Evolutionary conservation across 2,888 invertebrate genomes (phyloP), one percentile per base, ranked within the genome.

Genomic region (Sinohyriopsis cumingii): DNA sequence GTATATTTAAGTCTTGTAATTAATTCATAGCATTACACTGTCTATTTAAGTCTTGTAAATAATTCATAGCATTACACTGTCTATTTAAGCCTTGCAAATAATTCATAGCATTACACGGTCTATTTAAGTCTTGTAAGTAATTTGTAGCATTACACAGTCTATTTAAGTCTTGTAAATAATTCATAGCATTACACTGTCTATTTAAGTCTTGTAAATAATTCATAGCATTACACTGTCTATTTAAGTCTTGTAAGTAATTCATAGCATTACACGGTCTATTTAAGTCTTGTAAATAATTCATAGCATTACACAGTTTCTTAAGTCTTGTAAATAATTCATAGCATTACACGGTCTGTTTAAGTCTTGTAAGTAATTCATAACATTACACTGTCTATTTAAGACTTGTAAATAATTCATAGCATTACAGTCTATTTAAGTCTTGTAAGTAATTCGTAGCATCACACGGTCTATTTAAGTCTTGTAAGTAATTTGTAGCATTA

Each of bases 331-430:
- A 3, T 45, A 15, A 45, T 45, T 45, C 45, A 45, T 12, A 3
- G 3, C 45, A 45, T 45, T 15, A 45, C 15, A 15, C 15, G 2
- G 1, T 45, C n/a, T 63, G 53, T 81, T 82, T n/a, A 78, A 90
- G 90, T n/a, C 53, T 54, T 63, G 12, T 45, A 45, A 45, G 12
- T 45, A 45, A 45, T 45, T 45, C 12, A 12, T 12, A 12, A 12
- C 12, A 45, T 45, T 12, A 45, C 12, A 45, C 9, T 1, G 1
- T 45, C n/a, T 63, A 53, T 81, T 82, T n/a, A 78, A 90, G 90
- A n/a, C 87, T 93, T 92, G 12, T 45, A 45, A 12, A 12, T 45
- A 45, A 45, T 45, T 45, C 45, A 45, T 3, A 12, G 45, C 45
- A 45, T 45, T 12, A 45, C 5, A 12, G 12, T 19, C 62, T 53